phyloP scores from a whole-genome alignment of 1,140 invertebrate genomes.

The Drosophila willistoni region DNA sequence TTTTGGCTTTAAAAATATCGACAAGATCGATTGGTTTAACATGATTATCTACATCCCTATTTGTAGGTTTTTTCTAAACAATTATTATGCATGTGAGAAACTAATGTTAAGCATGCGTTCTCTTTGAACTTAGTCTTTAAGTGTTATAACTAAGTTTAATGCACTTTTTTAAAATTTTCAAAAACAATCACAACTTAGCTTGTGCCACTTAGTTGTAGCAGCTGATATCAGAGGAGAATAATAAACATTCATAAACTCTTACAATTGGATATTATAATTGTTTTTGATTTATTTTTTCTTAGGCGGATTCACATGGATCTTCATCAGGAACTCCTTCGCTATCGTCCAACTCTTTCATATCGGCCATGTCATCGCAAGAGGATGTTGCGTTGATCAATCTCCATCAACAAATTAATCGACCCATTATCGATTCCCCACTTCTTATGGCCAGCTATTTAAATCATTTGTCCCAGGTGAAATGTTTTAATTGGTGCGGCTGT shows the following conservation, averaged over 20 bases:
- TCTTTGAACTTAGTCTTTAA: not conserved
- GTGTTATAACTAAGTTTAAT: not conserved
- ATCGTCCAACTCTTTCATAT: slow-evolving; percentile 94
- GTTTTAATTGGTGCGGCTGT: slow-evolving; percentile 88
- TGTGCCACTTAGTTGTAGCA: slow-evolving; percentile 45
- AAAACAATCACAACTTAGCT: slow-evolving; percentile 12
- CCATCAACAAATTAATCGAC: slow-evolving; percentile 97
- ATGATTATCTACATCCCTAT: not conserved
- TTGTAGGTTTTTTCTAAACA: not conserved
- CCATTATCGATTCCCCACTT: slow-evolving; percentile 95
- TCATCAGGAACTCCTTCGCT: slow-evolving; percentile 85
- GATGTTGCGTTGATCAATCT: slow-evolving; percentile 96
- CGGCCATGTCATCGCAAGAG: slow-evolving; percentile 96
- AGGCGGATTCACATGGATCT: slow-evolving; percentile 79
- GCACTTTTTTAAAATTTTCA: slow-evolving; percentile 1
- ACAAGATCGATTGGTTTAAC: not conserved
- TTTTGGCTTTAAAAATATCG: not conserved
- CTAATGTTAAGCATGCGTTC: not conserved
- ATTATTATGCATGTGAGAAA: slow-evolving; percentile 3
- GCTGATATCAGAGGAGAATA: slow-evolving; percentile 16
- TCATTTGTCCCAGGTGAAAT: slow-evolving; percentile 93
- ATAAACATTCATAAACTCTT: not conserved
- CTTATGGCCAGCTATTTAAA: slow-evolving; percentile 97
- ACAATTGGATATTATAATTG: not conserved
- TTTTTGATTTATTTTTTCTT: slow-evolving; percentile 38